Conservation (phyloP, 2,888 invertebrate genomes). For the Seira musarum region DNA sequence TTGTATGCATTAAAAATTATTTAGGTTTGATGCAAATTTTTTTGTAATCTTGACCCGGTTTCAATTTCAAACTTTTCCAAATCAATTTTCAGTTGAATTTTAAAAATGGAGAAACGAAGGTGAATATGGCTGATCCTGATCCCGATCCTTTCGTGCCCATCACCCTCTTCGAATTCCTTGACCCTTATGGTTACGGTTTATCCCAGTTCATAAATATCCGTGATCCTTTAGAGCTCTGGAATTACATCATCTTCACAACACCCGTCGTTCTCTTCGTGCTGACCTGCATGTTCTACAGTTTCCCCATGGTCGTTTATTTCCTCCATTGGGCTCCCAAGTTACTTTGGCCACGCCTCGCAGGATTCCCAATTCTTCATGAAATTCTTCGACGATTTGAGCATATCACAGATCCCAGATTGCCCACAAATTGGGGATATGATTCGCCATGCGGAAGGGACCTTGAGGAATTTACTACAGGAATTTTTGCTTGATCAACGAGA, state of each 20-base stretch:
- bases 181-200: conserved; percentile 46
- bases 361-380: conserved; percentile 56
- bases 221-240: conserved; percentile 58
- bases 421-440: conserved; percentile 55
- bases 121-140: too few species aligned
- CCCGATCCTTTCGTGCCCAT: too few species aligned
- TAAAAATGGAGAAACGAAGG: too few species aligned
- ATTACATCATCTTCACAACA: conserved; percentile 56
- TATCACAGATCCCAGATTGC: conserved; percentile 54
- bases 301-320: conserved; percentile 55
- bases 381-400: conserved; percentile 54
- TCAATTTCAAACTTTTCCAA: too few species aligned
- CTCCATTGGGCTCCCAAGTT: conserved; percentile 62
- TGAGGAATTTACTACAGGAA: conserved; percentile 33
- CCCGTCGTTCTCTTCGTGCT: conserved; percentile 48
- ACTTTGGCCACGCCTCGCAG: conserved; percentile 46
- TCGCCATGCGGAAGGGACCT: conserved; percentile 36
- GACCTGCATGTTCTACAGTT: conserved; percentile 37
- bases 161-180: conserved; percentile 2
- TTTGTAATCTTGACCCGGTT: too few species aligned
- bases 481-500: conserved; percentile 20
- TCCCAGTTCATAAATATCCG: conserved; percentile 49
- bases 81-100: too few species aligned
- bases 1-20: too few species aligned
- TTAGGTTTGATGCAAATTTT: too few species aligned